phyloP scores from a whole-genome alignment of 2,888 invertebrate species.

The Copidosoma aretas region DNA sequence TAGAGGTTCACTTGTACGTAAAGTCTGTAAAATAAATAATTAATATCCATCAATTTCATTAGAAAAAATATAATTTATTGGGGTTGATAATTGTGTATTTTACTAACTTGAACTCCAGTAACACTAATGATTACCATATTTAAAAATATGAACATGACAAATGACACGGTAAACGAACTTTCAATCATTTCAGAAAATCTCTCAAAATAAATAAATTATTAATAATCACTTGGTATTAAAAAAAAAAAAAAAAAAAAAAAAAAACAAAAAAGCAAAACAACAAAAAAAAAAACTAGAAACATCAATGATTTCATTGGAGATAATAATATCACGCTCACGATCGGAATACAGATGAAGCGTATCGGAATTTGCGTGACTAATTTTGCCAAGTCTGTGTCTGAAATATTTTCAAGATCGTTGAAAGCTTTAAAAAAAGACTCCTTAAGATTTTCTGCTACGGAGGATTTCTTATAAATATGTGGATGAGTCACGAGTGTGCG shows the following conservation, averaged over 20 bases:
- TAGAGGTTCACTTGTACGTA: neutral
- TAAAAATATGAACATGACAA: conserved; percentile 22
- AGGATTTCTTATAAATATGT: neutral
- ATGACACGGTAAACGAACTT: conserved; percentile 12
- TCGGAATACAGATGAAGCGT: neutral
- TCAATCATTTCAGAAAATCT: conserved; percentile 30
- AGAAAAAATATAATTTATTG: too few relatives aligned
- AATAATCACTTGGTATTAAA: too few relatives aligned
- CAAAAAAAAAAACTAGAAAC: neutral
- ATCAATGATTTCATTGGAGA: neutral
- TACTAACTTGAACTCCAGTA: conserved; percentile 23
- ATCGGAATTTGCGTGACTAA: neutral
- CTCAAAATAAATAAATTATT: neutral
- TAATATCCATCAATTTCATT: too few relatives aligned
- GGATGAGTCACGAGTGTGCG: neutral
- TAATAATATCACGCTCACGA: neutral
- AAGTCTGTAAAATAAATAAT: too few relatives aligned
- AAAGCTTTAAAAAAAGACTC: neutral
- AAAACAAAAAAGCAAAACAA: too few relatives aligned
- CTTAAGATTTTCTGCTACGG: neutral
- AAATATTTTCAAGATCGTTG: neutral
- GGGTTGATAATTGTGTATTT: too few relatives aligned
- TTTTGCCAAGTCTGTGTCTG: conserved; percentile 10
- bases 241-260: too few relatives aligned
- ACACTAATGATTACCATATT: conserved; percentile 31